Percentiles rank a stretch among this genome's conserved stretches.
Conservation (phyloP, 2,888 invertebrate genomes). For the Limnephilus rhombicus region DNA sequence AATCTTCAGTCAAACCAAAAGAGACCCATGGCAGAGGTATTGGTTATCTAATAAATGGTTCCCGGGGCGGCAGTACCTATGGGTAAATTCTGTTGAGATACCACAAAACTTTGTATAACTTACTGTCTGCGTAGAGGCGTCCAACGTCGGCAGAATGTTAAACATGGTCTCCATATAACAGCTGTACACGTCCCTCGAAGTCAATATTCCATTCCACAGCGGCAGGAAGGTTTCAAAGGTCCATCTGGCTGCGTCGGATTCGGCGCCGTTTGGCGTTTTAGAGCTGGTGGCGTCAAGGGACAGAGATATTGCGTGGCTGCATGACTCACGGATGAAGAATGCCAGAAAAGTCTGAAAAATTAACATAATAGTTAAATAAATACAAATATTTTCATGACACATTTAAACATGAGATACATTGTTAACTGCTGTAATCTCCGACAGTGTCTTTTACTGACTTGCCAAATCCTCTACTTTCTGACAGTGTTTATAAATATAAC, state of each 20-base stretch:
- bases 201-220: slow-evolving; percentile 59
- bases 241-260: slow-evolving; percentile 5
- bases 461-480: too few species aligned
- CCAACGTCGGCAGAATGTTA: slow-evolving; percentile 54
- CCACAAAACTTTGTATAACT: too few species aligned
- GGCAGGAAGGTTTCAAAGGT: slow-evolving; percentile 61
- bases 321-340: slow-evolving; percentile 59
- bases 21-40: too few species aligned
- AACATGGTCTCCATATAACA: slow-evolving; percentile 47
- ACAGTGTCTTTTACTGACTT: too few species aligned
- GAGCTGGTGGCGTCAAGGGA: slow-evolving; percentile 48
- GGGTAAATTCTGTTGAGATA: too few species aligned
- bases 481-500: too few species aligned
- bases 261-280: neutral
- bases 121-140: slow-evolving; percentile 42
- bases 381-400: too few species aligned
- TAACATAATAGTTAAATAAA: neutral
- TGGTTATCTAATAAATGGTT: too few species aligned
- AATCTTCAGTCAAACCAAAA: too few species aligned
- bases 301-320: slow-evolving; percentile 60
- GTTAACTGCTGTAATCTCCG: too few species aligned
- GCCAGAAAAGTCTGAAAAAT: slow-evolving; percentile 37
- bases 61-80: too few species aligned
- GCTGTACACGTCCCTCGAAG: slow-evolving; percentile 35
- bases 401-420: too few species aligned